phyloP scores from a whole-genome alignment of 2,888 invertebrate genomes.

The Apodemia arnacis region DNA sequence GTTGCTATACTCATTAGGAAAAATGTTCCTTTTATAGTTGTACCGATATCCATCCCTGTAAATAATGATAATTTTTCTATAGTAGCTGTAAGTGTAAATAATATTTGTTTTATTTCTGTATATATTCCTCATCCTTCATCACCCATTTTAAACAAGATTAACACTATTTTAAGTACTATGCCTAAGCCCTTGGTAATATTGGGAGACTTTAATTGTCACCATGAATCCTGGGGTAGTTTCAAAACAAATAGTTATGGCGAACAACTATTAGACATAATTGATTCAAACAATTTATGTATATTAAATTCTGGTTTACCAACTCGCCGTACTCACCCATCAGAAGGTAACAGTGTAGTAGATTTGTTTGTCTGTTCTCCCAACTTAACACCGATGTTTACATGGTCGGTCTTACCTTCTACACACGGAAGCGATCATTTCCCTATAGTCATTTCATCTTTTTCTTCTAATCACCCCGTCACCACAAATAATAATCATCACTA shows the following conservation, averaged over 20 bases:
- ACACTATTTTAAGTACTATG: neutral
- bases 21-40: neutral
- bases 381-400: neutral
- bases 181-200: neutral
- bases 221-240: neutral
- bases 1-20: neutral
- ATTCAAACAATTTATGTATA: neutral
- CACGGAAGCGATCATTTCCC: neutral
- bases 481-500: neutral
- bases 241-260: neutral
- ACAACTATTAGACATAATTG: neutral
- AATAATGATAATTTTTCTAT: neutral
- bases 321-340: neutral
- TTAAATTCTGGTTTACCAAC: neutral
- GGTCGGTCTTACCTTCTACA: neutral
- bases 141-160: neutral
- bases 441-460: neutral
- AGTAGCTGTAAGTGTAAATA: neutral
- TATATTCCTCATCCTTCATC: constrained; percentile 2
- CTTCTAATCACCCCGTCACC: neutral
- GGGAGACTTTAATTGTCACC: neutral
- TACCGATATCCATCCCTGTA: neutral
- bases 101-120: neutral
- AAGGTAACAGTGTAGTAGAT: neutral
- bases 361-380: neutral